phyloP scores from a whole-genome alignment of 1,140 invertebrate species.

The Akabosia matsudoensis region DNA sequence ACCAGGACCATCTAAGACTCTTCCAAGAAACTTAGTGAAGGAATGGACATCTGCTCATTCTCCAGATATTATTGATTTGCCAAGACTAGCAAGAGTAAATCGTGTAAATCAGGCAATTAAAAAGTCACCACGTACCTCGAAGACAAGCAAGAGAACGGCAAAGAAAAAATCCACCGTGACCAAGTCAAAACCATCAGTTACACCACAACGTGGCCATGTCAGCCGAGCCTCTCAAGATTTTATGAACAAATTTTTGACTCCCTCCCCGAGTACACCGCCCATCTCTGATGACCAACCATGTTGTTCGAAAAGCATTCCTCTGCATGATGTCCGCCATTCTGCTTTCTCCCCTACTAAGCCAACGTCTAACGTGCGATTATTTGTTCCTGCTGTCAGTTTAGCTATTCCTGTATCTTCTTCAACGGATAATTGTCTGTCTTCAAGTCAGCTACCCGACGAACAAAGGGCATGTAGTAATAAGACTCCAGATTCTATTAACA shows the following conservation, averaged over 20 bases:
- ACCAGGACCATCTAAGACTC: background rate
- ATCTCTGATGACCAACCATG: background rate
- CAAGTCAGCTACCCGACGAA: background rate
- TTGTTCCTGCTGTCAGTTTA: background rate
- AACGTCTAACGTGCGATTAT: background rate
- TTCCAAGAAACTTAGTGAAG: background rate
- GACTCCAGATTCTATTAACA: conserved; percentile 2
- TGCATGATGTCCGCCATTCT: background rate
- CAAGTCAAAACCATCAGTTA: background rate
- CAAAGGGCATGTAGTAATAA: background rate
- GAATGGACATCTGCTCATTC: background rate
- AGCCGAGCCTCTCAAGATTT: background rate
- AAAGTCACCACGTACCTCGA: too few species aligned
- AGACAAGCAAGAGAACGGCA: background rate
- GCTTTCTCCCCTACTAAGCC: background rate
- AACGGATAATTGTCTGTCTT: background rate
- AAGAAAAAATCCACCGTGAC: background rate
- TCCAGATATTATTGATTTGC: background rate
- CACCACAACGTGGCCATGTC: background rate
- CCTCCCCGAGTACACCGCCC: background rate
- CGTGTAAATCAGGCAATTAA: too few species aligned
- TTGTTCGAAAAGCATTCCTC: background rate
- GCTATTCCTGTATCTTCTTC: background rate
- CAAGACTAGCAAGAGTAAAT: too few species aligned
- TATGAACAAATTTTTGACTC: background rate